These are phyloP conservation scores for Lycaena phlaeas DNA, from an alignment of 2,888 invertebrate genomes.

Conservation along the genomic window DNA sequence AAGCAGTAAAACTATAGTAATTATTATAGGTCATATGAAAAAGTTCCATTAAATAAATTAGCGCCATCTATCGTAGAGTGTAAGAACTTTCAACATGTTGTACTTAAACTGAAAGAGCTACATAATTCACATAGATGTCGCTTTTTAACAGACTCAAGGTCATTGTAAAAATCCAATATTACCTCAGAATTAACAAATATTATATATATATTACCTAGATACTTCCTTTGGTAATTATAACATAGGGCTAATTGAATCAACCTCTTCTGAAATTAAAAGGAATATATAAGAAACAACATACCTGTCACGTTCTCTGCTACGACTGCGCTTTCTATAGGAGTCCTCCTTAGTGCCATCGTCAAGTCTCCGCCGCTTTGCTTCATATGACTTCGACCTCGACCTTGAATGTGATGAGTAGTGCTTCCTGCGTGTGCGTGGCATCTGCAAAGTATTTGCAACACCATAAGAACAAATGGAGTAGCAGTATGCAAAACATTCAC, in stretches of 20 bases:
- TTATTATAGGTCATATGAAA: no score
- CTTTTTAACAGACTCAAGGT: constrained; percentile 1
- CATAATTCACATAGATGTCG: background rate
- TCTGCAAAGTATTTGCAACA: constrained; percentile 61
- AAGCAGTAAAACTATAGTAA: no score
- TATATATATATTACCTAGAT: background rate
- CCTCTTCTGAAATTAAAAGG: no score
- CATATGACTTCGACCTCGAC: constrained; percentile 71
- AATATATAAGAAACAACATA: constrained; percentile 36
- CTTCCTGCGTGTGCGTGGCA: constrained; percentile 88
- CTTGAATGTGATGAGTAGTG: constrained; percentile 79
- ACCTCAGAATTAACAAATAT: background rate
- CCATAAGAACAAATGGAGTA: background rate
- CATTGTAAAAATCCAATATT: no score
- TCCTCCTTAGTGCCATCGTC: constrained; percentile 68
- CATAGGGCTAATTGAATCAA: no score
- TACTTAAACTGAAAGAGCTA: no score
- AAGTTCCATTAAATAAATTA: no score
- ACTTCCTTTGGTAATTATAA: background rate
- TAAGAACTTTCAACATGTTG: background rate
- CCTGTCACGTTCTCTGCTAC: constrained; percentile 74
- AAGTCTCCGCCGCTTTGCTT: constrained; percentile 81
- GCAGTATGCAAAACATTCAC: background rate
- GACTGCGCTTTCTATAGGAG: constrained; percentile 58
- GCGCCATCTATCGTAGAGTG: background rate